phyloP scores from a whole-genome alignment of 92 coral and sea anemone species.

The Virgularia gustaviana region DNA sequence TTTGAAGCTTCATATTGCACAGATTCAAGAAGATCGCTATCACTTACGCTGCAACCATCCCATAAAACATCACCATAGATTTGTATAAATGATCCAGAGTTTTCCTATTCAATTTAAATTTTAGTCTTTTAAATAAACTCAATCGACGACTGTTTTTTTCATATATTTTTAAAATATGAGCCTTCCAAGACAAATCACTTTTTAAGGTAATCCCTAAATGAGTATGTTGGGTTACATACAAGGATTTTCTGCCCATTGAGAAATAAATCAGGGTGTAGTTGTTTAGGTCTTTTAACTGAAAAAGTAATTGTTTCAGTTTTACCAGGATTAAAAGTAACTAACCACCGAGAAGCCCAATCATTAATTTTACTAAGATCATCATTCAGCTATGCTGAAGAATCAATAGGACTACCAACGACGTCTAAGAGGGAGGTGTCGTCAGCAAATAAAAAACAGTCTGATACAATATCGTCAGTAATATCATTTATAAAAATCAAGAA shows the following conservation, averaged over 20 bases:
- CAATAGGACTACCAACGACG: conserved; percentile 30
- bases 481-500: conserved; percentile 49
- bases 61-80: conserved; percentile 19
- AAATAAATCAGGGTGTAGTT: neutral
- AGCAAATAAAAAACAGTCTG: conserved; percentile 27
- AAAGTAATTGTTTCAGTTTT: conserved; percentile 39
- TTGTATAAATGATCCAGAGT: conserved; percentile 3
- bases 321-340: conserved; percentile 26
- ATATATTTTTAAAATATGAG: conserved; percentile 6
- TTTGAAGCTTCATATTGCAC: conserved; percentile 51
- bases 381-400: conserved; percentile 18
- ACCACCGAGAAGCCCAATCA: conserved; percentile 35
- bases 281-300: conserved; percentile 5
- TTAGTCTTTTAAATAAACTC: conserved; percentile 8
- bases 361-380: conserved; percentile 16
- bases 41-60: conserved; percentile 31
- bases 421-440: conserved; percentile 38
- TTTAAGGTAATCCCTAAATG: conserved; percentile 35
- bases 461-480: conserved; percentile 15
- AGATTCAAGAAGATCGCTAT: conserved; percentile 41
- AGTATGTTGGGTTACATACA: conserved; percentile 9
- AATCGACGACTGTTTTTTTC: neutral
- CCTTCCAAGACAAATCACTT: conserved; percentile 17
- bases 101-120: conserved; percentile 5
- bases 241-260: neutral